A percentile compares a stretch with the other conserved stretches of the same genome.
Evolutionary conservation across 2,113 vertebrate species (phyloP).

Genomic region (Fulica atra): DNA sequence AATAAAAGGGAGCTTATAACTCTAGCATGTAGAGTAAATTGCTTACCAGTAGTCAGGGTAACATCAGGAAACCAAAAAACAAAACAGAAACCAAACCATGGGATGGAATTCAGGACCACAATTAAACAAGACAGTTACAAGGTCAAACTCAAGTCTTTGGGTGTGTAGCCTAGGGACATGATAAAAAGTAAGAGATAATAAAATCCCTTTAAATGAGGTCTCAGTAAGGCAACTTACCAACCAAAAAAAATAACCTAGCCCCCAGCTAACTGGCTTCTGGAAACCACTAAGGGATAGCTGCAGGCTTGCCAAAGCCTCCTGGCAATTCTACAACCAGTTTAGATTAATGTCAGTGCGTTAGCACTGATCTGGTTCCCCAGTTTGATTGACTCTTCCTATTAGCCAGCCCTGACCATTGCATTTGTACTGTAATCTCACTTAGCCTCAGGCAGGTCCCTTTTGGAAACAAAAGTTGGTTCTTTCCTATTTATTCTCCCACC

Average conservation of each 20-base stretch:
- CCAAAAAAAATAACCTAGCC: not conserved
- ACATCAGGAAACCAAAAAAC: not conserved
- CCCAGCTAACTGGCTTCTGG: not conserved
- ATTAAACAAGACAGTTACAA: not conserved
- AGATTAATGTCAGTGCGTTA: not conserved
- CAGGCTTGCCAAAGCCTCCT: not conserved
- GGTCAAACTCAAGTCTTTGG: not conserved
- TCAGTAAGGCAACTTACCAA: not conserved
- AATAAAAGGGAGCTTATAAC: not conserved
- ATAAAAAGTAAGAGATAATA: not conserved
- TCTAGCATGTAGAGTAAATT: not conserved
- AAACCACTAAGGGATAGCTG: not conserved
- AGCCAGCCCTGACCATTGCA: not conserved
- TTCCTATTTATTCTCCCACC: not conserved
- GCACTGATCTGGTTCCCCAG: not conserved
- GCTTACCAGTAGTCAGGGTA: not conserved
- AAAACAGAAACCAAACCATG: not conserved
- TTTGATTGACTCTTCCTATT: not conserved
- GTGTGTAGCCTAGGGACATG: not conserved
- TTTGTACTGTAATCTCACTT: fast-evolving
- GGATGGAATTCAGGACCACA: not conserved
- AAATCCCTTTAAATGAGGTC: not conserved
- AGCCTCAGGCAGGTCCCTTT: not conserved
- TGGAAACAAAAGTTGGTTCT: not conserved
- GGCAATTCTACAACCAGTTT: not conserved